Percentiles rank a stretch among this genome's conserved stretches.
These are phyloP conservation scores for Aphelocoma californica DNA, from an alignment of 2,797 vertebrate genomes.

Conservation along the genomic window DNA sequence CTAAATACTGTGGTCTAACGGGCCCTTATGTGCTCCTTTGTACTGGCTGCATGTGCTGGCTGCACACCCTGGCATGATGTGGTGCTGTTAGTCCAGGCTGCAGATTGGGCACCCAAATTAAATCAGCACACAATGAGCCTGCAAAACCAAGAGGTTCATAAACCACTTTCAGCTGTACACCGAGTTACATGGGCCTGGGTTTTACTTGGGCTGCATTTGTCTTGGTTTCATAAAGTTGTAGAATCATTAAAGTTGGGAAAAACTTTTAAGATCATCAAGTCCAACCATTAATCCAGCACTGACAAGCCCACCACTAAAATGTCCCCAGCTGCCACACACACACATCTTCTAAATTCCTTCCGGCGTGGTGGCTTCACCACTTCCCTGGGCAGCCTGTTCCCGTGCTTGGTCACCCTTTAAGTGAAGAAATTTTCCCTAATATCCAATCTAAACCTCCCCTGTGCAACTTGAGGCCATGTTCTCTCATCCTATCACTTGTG, in stretches of 20 bases:
- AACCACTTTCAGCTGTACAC: not conserved
- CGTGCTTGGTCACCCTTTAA: not conserved
- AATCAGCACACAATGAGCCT: not conserved
- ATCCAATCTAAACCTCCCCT: not conserved
- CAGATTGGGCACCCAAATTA: not conserved
- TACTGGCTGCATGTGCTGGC: not conserved
- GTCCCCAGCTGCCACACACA: not conserved
- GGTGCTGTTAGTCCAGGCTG: not conserved
- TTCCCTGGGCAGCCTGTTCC: not conserved
- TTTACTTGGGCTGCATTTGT: not conserved
- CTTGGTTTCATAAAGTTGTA: not conserved
- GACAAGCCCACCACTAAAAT: not conserved
- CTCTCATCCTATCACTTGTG: not conserved
- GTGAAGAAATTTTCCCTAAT: not conserved
- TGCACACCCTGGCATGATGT: not conserved
- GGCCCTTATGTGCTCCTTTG: not conserved
- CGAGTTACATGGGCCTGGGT: accelerated
- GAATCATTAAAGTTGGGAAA: not conserved
- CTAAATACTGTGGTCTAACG: accelerated
- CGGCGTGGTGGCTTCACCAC: not conserved
- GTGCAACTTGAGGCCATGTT: not conserved
- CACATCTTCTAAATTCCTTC: not conserved
- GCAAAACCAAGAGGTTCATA: not conserved
- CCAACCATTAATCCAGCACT: not conserved
- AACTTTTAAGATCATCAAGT: not conserved